phyloP scores from a whole-genome alignment of 2,888 invertebrate species.

The Cordylochernes scorpioides region DNA sequence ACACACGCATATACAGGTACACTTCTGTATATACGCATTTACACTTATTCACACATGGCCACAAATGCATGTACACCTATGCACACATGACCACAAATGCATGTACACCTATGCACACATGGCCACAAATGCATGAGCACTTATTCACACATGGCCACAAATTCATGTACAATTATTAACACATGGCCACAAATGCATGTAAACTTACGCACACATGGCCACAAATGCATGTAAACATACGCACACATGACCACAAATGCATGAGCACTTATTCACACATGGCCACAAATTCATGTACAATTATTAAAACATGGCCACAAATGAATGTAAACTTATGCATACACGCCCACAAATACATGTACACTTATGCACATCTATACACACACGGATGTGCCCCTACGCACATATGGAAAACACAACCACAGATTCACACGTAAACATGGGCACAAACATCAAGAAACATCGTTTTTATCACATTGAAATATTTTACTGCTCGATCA shows the following conservation, averaged over 20 bases:
- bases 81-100: neutral
- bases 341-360: too few relatives aligned
- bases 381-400: neutral
- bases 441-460: too few relatives aligned
- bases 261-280: too few relatives aligned
- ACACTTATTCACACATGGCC: neutral
- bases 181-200: neutral
- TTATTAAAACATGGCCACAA: too few relatives aligned
- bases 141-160: neutral
- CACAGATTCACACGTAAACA: too few relatives aligned
- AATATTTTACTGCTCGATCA: too few relatives aligned
- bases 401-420: neutral
- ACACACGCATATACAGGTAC: neutral
- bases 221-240: constrained; percentile 1
- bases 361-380: neutral
- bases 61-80: neutral
- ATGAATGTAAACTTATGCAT: neutral
- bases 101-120: neutral
- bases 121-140: neutral
- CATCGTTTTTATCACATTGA: too few relatives aligned
- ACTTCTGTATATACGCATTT: neutral
- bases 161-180: neutral
- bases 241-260: too few relatives aligned
- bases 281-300: too few relatives aligned
- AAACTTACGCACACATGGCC: neutral